Evolutionary conservation across 2,113 vertebrate genomes (phyloP).

Genomic region (Anoura caudifer): DNA sequence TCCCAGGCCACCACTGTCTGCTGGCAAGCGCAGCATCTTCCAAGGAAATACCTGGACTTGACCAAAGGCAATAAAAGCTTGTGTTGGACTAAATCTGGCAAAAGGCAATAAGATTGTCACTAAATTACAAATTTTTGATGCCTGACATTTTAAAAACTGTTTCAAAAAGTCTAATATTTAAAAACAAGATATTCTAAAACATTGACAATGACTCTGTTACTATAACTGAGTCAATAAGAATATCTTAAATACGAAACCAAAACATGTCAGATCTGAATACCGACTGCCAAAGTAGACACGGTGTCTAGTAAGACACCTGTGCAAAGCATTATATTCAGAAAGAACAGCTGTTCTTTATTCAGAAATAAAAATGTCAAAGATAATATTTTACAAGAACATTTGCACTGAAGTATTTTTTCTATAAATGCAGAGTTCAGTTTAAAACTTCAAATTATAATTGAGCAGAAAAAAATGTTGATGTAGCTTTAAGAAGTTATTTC

Average conservation of each 20-base stretch:
- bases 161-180: neutral
- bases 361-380: slow-evolving; percentile 28
- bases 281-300: neutral
- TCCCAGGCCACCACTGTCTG: neutral
- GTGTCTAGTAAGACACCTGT: neutral
- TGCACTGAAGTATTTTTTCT: neutral
- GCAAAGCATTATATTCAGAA: neutral
- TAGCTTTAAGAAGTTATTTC: slow-evolving; percentile 32
- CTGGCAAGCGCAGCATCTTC: neutral
- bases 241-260: neutral
- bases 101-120: neutral
- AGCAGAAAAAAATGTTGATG: neutral
- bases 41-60: neutral
- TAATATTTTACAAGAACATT: neutral
- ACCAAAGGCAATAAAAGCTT: neutral
- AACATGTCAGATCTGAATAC: neutral
- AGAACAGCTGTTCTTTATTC: neutral
- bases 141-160: neutral
- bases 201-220: neutral
- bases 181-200: neutral
- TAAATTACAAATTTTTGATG: neutral
- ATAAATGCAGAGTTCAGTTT: neutral
- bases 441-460: neutral
- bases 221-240: neutral
- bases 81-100: neutral